phyloP scores from a whole-genome alignment of 2,113 vertebrate species.

The Dasyornis broadbenti region DNA sequence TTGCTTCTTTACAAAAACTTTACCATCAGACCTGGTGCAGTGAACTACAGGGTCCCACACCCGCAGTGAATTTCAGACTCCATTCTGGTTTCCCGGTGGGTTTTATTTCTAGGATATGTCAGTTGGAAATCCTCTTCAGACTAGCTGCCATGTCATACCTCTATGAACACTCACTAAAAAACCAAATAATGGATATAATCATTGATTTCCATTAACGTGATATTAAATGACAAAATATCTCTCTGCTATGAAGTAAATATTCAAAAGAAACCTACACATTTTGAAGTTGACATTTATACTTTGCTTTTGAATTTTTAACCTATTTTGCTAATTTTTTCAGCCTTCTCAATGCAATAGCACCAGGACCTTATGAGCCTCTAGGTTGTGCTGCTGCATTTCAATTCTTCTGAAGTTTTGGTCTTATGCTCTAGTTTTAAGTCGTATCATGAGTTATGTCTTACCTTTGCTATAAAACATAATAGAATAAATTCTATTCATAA shows the following conservation, averaged over 20 bases:
- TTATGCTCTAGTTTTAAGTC: not conserved
- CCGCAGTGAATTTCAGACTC: not conserved
- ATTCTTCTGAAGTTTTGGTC: not conserved
- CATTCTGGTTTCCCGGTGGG: not conserved
- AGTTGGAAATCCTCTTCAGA: not conserved
- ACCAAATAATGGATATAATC: fast-evolving
- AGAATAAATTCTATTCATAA: not conserved
- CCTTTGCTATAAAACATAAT: not conserved
- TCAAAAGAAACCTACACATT: not conserved
- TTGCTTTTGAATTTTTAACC: not conserved
- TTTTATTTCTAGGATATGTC: not conserved
- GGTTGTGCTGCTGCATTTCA: not conserved
- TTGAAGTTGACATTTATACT: not conserved
- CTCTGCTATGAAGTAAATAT: not conserved
- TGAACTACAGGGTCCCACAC: not conserved
- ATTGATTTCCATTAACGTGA: not conserved
- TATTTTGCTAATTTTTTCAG: not conserved
- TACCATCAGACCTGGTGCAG: not conserved
- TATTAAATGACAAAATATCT: not conserved
- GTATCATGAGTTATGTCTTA: not conserved
- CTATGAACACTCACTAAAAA: not conserved
- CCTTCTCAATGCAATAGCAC: not conserved
- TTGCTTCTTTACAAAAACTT: not conserved
- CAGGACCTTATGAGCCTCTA: not conserved
- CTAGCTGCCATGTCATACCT: not conserved